A percentile compares a stretch with the other conserved stretches of the same genome.
Conservation (phyloP, 2,888 invertebrate species). For the Biston betularia region DNA sequence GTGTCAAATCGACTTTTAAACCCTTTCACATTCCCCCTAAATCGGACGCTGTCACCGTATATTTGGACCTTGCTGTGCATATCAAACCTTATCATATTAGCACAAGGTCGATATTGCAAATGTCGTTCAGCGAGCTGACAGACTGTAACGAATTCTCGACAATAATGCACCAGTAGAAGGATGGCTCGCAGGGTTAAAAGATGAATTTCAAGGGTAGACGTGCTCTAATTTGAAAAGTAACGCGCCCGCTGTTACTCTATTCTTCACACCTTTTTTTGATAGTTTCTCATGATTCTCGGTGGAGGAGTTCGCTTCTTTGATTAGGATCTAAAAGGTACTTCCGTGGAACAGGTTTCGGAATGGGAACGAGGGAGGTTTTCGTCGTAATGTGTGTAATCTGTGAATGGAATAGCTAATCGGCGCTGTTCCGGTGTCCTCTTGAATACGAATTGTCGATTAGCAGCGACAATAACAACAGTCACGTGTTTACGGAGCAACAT, state of each 20-base stretch:
- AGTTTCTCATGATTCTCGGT: constrained; percentile 43
- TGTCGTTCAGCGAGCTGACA: neutral
- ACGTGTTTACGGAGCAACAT: constrained; percentile 31
- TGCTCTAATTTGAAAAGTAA: constrained; percentile 54
- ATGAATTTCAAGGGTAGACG: constrained; percentile 45
- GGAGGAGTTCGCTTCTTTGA: constrained; percentile 44
- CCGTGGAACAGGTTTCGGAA: constrained; percentile 39
- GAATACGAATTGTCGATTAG: constrained; percentile 45
- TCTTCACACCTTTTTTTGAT: constrained; percentile 50
- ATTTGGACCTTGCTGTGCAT: constrained; percentile 16
- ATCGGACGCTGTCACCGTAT: constrained; percentile 28
- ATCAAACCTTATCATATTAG: constrained; percentile 24
- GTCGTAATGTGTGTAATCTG: constrained; percentile 43
- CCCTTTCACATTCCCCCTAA: constrained; percentile 46
- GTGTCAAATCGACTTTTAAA: constrained; percentile 54
- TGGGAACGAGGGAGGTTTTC: constrained; percentile 36
- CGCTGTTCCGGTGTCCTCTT: constrained; percentile 29
- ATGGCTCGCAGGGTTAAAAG: constrained; percentile 40
- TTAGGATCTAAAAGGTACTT: constrained; percentile 47
- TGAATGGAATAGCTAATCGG: constrained; percentile 45
- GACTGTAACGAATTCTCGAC: constrained; percentile 30
- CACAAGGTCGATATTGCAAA: constrained; percentile 25
- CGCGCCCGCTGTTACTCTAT: constrained; percentile 43
- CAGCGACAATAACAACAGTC: constrained; percentile 31
- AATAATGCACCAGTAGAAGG: constrained; percentile 16